Base-by-base conservation (phyloP, 2,888 invertebrate genomes). In the Incurvaria masculella region DNA sequence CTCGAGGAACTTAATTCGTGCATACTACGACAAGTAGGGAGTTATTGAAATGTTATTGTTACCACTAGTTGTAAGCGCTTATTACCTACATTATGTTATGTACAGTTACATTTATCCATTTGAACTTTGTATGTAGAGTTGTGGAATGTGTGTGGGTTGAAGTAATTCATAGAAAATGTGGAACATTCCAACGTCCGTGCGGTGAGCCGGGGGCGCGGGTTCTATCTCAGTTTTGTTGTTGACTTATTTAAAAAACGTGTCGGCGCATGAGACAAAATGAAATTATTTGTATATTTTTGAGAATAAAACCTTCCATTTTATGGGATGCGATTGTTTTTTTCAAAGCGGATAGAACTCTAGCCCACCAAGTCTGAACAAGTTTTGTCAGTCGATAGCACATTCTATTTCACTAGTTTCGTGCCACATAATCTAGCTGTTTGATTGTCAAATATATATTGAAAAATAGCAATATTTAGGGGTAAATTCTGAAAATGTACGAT, bases 11-110 rank as follows among this genome's bases (percentile, higher is more conserved):
- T 33, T n/a, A 33, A 33, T 33, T n/a, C n/a, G 33, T 4, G 14
- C 33, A 14, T 14, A 33, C 11, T 4, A 33, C 33, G 33, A 33
- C 8, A n/a, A 33, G 33, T 33, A 33, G 8, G 33, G 33, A 11
- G 14, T 33, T 33, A 33, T 68, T 53, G 65, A 61, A 68, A 69
- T 71, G 68, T 73, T 72, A 69, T 74, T 73, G 78, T 78, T 78
- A 78, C 76, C 76, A 78, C 67, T 78, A 78, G 75, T 68, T n/a
- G n/a, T n/a, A n/a, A n/a, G n/a, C n/a, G n/a, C n/a, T n/a, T 33
- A 33, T 33, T 23, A 14, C 14, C 33, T 33, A n/a, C n/a, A n/a
- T n/a, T n/a, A 33, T 33, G 33, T 33, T 33, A n/a, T 33, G 33
- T 33, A 33, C 33, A 33, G 33, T 33, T 33, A n/a, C 33, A 33